Evolutionary conservation across 2,113 vertebrate species (phyloP), one percentile per base, ranked within the genome.

Genomic region (Phalacrocorax pelagicus): DNA sequence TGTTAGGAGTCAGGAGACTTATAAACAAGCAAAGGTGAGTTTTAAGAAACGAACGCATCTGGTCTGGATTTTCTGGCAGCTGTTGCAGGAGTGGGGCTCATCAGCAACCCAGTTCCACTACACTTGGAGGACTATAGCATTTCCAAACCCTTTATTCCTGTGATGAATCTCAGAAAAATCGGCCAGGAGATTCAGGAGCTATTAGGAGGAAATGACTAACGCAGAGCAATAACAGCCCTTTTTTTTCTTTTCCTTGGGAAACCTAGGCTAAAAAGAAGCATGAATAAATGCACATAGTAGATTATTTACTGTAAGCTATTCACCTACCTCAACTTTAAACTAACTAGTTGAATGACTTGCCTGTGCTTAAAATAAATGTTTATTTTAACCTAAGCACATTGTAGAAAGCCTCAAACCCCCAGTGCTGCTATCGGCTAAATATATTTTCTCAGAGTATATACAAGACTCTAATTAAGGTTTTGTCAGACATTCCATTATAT

Each of bases 311-410:
- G 27, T 86, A 58, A 91, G 84, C 80, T 83, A 15, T 88, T 90
- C 67, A 86, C 78, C 86, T 86, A 77, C 52, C 89, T 91, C 88
- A 87, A 12, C 91, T 69, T 78, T 73, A 96, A 84, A 55, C 78
- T 83, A 92, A 77, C 91, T 66, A 42, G 87, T 71, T 58, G 77
- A 92, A 87, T 90, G 55, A 59, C 81, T 96, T 91, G 63, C 67
- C 72, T 66, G 20, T 81, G 55, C 83, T 91, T 95, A 93, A 96
- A 96, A 92, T 82, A 93, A 92, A 95, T 94, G 93, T 91, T 96
- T 91, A 52, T 96, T 97, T 94, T 96, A 96, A 96, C 77, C n/a
- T 51, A 66, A 91, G 63, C 88, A 73, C 9, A 2, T 30, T 91
- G 84, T 72, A 89, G 90, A 91, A 93, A 93, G 82, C 57, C 63